Percentiles rank a stretch among this genome's conserved stretches.
Conservation (phyloP, 2,888 invertebrate species). For the Caenorhabditis sulstoni region DNA sequence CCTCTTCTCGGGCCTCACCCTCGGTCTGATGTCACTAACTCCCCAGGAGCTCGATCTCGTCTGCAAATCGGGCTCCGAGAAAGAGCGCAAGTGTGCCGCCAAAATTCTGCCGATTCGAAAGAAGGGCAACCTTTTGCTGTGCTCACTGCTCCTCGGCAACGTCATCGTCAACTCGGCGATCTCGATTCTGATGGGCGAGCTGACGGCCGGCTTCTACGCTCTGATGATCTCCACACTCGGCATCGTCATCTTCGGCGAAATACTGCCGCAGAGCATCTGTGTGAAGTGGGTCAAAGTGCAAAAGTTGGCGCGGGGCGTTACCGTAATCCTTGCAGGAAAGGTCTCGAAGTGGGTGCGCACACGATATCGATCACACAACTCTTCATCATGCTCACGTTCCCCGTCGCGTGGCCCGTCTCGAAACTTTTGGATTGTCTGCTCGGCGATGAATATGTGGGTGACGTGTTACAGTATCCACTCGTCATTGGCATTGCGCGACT, state of each 20-base stretch:
- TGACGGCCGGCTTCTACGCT: slow-evolving; percentile 83
- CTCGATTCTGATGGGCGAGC: slow-evolving; percentile 94
- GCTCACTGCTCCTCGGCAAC: slow-evolving; percentile 86
- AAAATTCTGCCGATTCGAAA: slow-evolving; percentile 92
- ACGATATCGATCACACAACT: slow-evolving; percentile 70
- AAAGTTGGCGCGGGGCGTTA: neutral
- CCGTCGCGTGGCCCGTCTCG: slow-evolving; percentile 85
- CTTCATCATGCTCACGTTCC: slow-evolving; percentile 93
- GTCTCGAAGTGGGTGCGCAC: slow-evolving; percentile 72
- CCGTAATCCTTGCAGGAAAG: slow-evolving; percentile 85
- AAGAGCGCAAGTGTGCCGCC: slow-evolving; percentile 85
- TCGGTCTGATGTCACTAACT: slow-evolving; percentile 96
- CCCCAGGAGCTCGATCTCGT: slow-evolving; percentile 81
- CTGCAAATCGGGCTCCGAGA: slow-evolving; percentile 72
- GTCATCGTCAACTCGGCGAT: slow-evolving; percentile 84
- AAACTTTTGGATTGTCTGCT: slow-evolving; percentile 76
- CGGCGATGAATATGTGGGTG: slow-evolving; percentile 93
- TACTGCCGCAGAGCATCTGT: slow-evolving; percentile 86
- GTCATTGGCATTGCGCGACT: too few relatives aligned
- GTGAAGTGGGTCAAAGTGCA: slow-evolving; percentile 72
- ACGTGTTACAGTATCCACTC: too few relatives aligned
- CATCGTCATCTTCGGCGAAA: slow-evolving; percentile 88
- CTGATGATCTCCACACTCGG: slow-evolving; percentile 82
- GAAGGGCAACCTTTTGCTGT: slow-evolving; percentile 93
- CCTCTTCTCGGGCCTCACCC: slow-evolving; percentile 95